Conservation (phyloP, 2,888 invertebrate genomes). For the Pyrocoelia pectoralis region DNA sequence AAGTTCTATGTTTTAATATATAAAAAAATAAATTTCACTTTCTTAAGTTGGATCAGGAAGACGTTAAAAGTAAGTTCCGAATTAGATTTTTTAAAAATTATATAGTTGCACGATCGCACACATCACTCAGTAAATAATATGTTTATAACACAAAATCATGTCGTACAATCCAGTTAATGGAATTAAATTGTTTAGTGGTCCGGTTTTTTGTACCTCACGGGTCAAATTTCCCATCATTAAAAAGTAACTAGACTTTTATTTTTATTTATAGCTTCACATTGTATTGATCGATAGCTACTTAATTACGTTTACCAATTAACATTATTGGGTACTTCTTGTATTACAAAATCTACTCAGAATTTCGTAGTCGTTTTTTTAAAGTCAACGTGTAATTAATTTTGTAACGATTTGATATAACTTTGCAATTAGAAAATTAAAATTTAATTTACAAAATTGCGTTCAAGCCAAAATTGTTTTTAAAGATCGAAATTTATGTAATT, state of each 20-base stretch:
- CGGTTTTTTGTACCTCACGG: neutral
- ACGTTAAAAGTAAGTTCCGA: neutral
- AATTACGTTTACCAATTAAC: neutral
- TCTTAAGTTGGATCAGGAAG: neutral
- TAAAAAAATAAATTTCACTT: slow-evolving; percentile 3
- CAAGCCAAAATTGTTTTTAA: neutral
- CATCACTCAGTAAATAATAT: neutral
- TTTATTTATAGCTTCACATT: neutral
- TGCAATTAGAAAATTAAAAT: neutral
- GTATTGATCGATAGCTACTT: too few relatives aligned
- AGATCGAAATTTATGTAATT: slow-evolving; percentile 5
- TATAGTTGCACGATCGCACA: too few relatives aligned
- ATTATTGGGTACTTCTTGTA: neutral
- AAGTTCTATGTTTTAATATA: neutral
- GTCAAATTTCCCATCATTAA: slow-evolving; percentile 3
- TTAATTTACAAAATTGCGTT: neutral
- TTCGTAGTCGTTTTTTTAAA: too few relatives aligned
- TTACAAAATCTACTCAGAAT: neutral
- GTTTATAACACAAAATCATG: too few relatives aligned
- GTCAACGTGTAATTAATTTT: neutral
- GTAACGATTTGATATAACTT: neutral
- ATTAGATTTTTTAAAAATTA: too few relatives aligned
- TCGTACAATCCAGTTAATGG: too few relatives aligned
- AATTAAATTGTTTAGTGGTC: neutral
- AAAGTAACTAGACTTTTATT: neutral